Base-by-base conservation (phyloP, 2,113 vertebrate genomes). In the Rhodinocichla rosea region DNA sequence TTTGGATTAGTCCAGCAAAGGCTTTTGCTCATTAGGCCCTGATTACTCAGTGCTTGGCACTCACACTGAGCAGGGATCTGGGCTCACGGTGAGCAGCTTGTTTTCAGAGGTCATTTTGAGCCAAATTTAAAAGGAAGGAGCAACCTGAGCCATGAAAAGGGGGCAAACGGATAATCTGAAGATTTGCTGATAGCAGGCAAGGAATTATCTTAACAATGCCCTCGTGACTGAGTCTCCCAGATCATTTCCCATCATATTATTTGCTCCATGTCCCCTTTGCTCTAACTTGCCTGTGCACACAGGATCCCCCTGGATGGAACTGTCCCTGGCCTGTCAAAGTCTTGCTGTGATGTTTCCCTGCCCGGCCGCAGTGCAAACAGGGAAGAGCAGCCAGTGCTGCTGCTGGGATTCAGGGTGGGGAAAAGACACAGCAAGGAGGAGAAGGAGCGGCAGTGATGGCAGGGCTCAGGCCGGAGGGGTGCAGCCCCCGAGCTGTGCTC, bases 11-110 rank as follows among this genome's bases (percentile, higher is more conserved):
- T 57, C 62, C 67, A 33, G 87, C 57, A 14, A 37, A 73, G 39
- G 57, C 27, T 64, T 71, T 50, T 47, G 53, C 24, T 65, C 5
- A 9, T 70, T 53, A 22, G 60, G 59, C 55, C 45, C 60, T 11
- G 28, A 49, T 63, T 26, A 15, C 8, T 15, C 0, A 0, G 24
- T 49, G 50, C 75, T 70, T 37, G 83, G 42, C 69, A 4, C 15
- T 65, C 52, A 50, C 52, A 18, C n/a, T 12, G 69, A 52, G 69
- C 2, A 1, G 40, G 18, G 42, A 35, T 5, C n/a, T 8, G 42
- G 33, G 56, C 10, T 8, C 0, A 0, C 5, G 47, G 63, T 1
- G 1, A 44, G 37, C 60, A 20, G 64, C 39, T 50, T 59, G 47
- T 47, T 70, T 87, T 4, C 62, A 63, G n/a, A 78, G 87, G 44